Conservation (phyloP, 2,113 vertebrate species). For the Pygoscelis antarcticus region DNA sequence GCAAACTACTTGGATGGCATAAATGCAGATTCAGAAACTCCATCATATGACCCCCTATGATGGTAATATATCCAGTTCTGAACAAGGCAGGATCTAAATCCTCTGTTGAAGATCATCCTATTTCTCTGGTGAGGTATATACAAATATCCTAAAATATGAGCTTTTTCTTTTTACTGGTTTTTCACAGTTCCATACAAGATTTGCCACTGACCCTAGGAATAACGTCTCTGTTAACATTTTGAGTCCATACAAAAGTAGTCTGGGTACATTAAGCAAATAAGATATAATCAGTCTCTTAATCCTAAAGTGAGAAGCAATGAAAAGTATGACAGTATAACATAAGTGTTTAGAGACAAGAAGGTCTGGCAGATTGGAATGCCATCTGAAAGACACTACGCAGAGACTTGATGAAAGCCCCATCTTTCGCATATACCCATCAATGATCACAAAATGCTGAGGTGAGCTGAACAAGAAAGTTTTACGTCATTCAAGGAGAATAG, state of each 20-base stretch:
- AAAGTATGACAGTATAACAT: background rate
- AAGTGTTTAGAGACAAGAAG: background rate
- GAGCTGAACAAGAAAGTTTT: slow-evolving; percentile 60
- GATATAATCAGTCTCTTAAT: background rate
- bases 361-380: background rate
- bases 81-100: background rate
- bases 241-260: background rate
- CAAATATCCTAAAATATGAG: background rate
- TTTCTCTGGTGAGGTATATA: background rate
- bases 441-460: slow-evolving; percentile 42
- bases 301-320: background rate
- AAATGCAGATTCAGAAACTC: background rate
- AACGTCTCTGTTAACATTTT: background rate
- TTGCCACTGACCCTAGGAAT: background rate
- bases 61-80: background rate
- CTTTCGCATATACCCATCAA: background rate
- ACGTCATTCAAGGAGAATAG: slow-evolving; percentile 75
- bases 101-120: background rate
- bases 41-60: background rate
- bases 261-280: background rate
- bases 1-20: background rate
- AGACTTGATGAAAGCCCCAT: background rate
- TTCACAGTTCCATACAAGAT: background rate
- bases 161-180: background rate
- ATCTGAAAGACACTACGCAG: background rate